Evolutionary conservation across 2,888 invertebrate species (phyloP).

Genomic region (Gandaritis pyraliata): DNA sequence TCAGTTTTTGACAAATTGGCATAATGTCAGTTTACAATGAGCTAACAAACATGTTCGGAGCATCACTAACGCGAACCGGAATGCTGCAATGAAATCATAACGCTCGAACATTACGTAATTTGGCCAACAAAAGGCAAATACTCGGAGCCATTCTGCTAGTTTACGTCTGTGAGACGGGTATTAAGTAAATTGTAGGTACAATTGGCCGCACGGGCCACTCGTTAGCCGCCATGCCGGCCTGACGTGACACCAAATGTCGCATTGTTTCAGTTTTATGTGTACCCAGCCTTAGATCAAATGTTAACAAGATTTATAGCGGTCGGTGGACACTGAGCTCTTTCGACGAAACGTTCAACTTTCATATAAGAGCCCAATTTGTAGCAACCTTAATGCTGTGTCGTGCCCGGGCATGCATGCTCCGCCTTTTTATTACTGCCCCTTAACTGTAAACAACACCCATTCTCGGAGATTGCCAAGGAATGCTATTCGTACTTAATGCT

Average conservation of each 20-base stretch:
- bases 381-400: slow-evolving; percentile 75
- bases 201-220: slow-evolving; percentile 82
- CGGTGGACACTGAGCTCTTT: slow-evolving; percentile 71
- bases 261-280: slow-evolving; percentile 80
- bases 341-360: slow-evolving; percentile 79
- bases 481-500: slow-evolving; percentile 60
- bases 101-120: slow-evolving; percentile 73
- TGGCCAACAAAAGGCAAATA: slow-evolving; percentile 77
- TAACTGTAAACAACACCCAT: slow-evolving; percentile 82
- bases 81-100: slow-evolving; percentile 71
- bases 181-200: slow-evolving; percentile 80
- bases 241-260: slow-evolving; percentile 77
- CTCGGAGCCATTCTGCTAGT: slow-evolving; percentile 72
- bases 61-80: slow-evolving; percentile 48
- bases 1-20: slow-evolving; percentile 40
- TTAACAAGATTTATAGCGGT: slow-evolving; percentile 78
- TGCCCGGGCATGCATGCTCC: slow-evolving; percentile 75
- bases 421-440: slow-evolving; percentile 82
- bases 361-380: slow-evolving; percentile 81
- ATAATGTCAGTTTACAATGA: slow-evolving; percentile 41
- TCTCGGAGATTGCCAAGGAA: slow-evolving; percentile 62
- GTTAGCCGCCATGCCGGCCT: slow-evolving; percentile 64
- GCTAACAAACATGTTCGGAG: slow-evolving; percentile 51
- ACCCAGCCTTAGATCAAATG: slow-evolving; percentile 77
- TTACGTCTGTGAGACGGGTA: slow-evolving; percentile 75